A percentile compares a stretch with the other conserved stretches of the same genome.
Evolutionary conservation across 1,140 invertebrate species (phyloP).

Genomic region (Drosophila subpulchrella): DNA sequence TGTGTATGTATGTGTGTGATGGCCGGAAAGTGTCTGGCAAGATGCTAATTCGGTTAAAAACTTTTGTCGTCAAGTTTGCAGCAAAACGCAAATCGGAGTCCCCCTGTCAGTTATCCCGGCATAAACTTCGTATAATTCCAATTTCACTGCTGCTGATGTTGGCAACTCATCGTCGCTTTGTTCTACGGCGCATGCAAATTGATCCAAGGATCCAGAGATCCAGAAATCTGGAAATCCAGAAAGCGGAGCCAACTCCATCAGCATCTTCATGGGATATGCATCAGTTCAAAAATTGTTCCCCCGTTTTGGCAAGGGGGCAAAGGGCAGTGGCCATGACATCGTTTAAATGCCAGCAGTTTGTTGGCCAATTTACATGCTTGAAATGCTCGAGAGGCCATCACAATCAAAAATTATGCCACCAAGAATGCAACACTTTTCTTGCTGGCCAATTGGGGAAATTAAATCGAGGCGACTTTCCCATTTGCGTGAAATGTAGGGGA

Average conservation of each 20-base stretch:
- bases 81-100: slow-evolving; percentile 55
- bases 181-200: slow-evolving; percentile 76
- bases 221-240: background rate
- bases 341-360: slow-evolving; percentile 5
- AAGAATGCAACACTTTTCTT: slow-evolving; percentile 1
- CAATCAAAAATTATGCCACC: background rate
- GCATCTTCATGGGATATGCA: slow-evolving; percentile 72
- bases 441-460: background rate
- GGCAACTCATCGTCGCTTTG: slow-evolving; percentile 49
- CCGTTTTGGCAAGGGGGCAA: too few species aligned
- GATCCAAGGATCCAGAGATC: slow-evolving; percentile 5
- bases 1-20: slow-evolving; percentile 20
- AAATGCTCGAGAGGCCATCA: slow-evolving; percentile 2
- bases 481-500: background rate
- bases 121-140: slow-evolving; percentile 66
- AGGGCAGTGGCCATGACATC: slow-evolving; percentile 8
- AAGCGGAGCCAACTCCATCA: slow-evolving; percentile 38
- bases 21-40: slow-evolving; percentile 77
- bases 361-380: slow-evolving; percentile 8
- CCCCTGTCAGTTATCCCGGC: slow-evolving; percentile 46
- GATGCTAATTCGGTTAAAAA: slow-evolving; percentile 81
- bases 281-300: slow-evolving; percentile 58
- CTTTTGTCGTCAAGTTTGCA: slow-evolving; percentile 76
- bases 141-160: slow-evolving; percentile 4
- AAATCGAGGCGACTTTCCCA: background rate